Evolutionary conservation across 2,888 invertebrate genomes (phyloP), one percentile per base, ranked within the genome.

Genomic region (Drosophila cracens): DNA sequence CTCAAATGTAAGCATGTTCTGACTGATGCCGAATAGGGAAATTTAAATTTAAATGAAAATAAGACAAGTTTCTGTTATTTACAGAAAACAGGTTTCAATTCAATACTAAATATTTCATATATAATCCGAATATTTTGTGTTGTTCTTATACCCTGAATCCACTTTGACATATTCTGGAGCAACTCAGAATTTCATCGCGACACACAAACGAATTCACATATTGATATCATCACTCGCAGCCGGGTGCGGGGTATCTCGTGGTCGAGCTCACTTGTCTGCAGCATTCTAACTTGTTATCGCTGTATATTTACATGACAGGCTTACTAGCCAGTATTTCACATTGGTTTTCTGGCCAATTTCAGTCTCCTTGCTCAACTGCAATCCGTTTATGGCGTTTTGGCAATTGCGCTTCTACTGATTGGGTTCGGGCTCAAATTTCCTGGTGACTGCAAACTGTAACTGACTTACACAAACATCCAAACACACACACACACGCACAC

Each of bases 381-480:
- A 67, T 61, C 63, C 61, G 59, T 61, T 79, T 79, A 56, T 53
- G 62, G 29, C 48, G 46, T n/a, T 71, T 52, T 63, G 10, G 36
- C 58, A 43, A 54, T 56, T 70, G 36, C 53, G 53, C 66, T 53
- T 54, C 66, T n/a, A 10, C 29, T 63, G 70, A 77, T 70, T 79
- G 81, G 52, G 64, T 46, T 65, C n/a, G 25, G 70, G 33, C 52
- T 60, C 34, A 34, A 61, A 51, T 59, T 74, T 52, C 48, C 46
- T 57, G 66, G 59, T 43, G 49, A 70, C 70, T 79, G 63, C 70
- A 74, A 38, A 70, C 66, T 77, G 60, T 63, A 74, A 38, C 69
- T 64, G 73, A 76, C 76, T 65, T n/a, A 57, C 40, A 48, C 21
- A 52, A 29, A 67, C 59, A 60, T 21, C 21, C 6, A 3, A n/a